Evolutionary conservation across 2,797 vertebrate genomes (phyloP).

Genomic region (Tapirus indicus): DNA sequence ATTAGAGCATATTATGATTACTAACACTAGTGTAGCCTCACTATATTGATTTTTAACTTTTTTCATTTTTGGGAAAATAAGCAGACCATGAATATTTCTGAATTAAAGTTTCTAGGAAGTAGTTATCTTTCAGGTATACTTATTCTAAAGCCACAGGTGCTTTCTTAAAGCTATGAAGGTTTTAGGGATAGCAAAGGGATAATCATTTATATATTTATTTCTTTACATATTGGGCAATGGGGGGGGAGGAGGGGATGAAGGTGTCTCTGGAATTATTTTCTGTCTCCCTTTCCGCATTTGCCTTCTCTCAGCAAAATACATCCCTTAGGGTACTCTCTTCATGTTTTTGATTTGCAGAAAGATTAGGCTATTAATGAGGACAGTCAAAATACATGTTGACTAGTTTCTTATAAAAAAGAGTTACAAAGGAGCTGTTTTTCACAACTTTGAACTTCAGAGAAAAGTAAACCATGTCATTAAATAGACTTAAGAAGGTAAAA

Average conservation of each 20-base stretch:
- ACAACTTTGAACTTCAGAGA: not conserved
- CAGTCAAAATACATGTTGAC: not conserved
- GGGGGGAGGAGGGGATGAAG: not conserved
- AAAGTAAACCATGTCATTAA: not conserved
- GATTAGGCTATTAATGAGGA: not conserved
- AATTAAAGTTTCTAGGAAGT: not conserved
- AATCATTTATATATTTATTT: not conserved
- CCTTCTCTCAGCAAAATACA: conserved; percentile 51
- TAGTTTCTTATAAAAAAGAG: not conserved
- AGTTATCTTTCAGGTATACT: not conserved
- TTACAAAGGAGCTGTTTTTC: not conserved
- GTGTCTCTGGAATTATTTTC: not conserved
- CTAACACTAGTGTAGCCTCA: not conserved
- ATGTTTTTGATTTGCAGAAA: conserved; percentile 46
- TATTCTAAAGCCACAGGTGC: not conserved
- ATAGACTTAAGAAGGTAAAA: not conserved
- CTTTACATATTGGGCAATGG: not conserved
- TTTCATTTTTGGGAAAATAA: not conserved
- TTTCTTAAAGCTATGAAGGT: not conserved
- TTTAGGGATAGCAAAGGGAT: not conserved
- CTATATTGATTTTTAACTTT: not conserved
- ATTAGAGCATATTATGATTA: not conserved
- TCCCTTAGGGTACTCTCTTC: not conserved
- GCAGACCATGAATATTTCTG: not conserved
- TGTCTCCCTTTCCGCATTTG: not conserved